Evolutionary conservation across 1,140 invertebrate genomes (phyloP).

Genomic region (Octopus sinensis): DNA sequence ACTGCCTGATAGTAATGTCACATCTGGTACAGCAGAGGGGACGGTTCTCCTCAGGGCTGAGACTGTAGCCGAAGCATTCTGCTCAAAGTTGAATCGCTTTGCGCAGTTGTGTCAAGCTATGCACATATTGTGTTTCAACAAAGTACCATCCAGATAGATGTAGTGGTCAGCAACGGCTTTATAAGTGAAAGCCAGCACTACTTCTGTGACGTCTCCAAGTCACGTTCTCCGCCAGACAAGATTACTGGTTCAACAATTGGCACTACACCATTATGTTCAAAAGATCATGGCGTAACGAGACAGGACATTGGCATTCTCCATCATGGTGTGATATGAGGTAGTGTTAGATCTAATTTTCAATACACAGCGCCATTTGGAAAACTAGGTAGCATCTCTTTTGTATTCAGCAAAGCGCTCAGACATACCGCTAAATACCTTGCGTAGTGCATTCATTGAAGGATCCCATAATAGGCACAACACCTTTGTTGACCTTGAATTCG

Average conservation of each 20-base stretch:
- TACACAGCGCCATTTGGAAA: no score
- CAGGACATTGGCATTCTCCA: no score
- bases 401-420: no score
- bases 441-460: constrained; percentile 88
- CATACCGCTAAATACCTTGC: no score
- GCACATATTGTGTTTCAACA: constrained; percentile 98
- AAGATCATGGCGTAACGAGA: no score
- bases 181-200: constrained; percentile 93
- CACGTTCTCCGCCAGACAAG: no score
- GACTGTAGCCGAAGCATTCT: constrained; percentile 79
- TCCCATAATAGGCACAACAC: constrained; percentile 64
- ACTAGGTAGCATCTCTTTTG: no score
- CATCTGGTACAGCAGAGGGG: constrained; percentile 79
- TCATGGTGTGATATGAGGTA: no score
- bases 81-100: constrained; percentile 68
- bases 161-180: constrained; percentile 97
- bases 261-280: no score
- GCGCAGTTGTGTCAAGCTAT: constrained; percentile 78
- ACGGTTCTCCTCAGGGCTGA: constrained; percentile 83
- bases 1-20: constrained; percentile 93
- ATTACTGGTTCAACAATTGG: no score
- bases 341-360: no score
- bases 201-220: no score
- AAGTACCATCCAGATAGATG: constrained; percentile 93
- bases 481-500: constrained; percentile 63